Percentiles rank a stretch among this genome's conserved stretches.
phyloP scores from a whole-genome alignment of 2,113 vertebrate genomes.

The Australoheros scitulus region DNA sequence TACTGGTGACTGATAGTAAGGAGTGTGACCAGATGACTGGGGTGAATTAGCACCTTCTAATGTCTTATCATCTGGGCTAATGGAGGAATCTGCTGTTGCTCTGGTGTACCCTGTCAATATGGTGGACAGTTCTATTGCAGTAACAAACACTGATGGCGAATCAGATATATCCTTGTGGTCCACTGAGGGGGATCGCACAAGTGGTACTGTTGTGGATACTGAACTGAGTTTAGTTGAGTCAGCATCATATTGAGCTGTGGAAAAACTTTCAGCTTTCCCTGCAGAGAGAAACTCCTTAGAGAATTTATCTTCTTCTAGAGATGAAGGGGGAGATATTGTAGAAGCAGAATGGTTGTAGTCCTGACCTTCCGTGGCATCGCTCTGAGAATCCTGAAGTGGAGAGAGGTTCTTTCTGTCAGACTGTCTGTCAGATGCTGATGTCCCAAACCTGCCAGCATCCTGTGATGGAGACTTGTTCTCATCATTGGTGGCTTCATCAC shows the following conservation, averaged over 20 bases:
- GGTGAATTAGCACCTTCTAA: conserved; percentile 90
- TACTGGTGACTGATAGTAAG: conserved; percentile 96
- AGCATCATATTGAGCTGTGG: conserved; percentile 44
- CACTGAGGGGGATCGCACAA: conserved; percentile 88
- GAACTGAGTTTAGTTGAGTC: conserved; percentile 73
- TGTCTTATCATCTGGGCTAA: conserved; percentile 92
- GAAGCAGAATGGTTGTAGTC: conserved; percentile 91
- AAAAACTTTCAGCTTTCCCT: conserved; percentile 54
- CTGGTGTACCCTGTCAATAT: conserved; percentile 70
- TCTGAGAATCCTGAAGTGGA: conserved; percentile 85
- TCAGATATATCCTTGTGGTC: conserved; percentile 89
- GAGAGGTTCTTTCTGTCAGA: conserved; percentile 80
- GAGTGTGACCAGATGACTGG: conserved; percentile 95
- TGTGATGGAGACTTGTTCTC: conserved; percentile 88
- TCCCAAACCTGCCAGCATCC: conserved; percentile 84
- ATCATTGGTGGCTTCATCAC: conserved; percentile 92
- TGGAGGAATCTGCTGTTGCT: conserved; percentile 78
- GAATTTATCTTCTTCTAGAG: conserved; percentile 90
- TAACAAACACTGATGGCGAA: conserved; percentile 82
- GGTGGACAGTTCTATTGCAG: conserved; percentile 82
- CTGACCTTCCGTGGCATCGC: conserved; percentile 89
- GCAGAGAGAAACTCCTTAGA: conserved; percentile 70
- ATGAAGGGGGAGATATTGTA: conserved; percentile 92
- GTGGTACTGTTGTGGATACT: conserved; percentile 79
- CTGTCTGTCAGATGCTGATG: conserved; percentile 76